Evolutionary conservation across 2,888 invertebrate genomes (phyloP), one percentile per base, ranked within the genome.

Genomic region (Folsomia manolachei): DNA sequence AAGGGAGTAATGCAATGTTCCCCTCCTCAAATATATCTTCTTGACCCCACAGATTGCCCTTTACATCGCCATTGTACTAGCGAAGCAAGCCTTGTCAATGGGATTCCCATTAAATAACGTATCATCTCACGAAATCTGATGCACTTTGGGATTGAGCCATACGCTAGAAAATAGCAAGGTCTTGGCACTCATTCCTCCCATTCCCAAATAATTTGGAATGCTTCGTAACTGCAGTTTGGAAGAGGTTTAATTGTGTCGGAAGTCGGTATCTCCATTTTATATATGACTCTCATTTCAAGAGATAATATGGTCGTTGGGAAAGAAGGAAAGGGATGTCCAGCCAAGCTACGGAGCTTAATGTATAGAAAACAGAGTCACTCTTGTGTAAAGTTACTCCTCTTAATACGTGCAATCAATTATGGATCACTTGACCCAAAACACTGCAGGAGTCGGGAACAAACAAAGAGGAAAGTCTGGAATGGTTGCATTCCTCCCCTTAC

Each of bases 201-300:
- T n/a, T n/a, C n/a, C n/a, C n/a, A n/a, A n/a, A n/a, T n/a, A n/a
- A n/a, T n/a, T n/a, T n/a, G n/a, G n/a, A n/a, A n/a, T n/a, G n/a
- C n/a, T n/a, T n/a, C 39, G 39, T 24, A 64, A 64, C 23, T 66
- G 65, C 65, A 66, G 51, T 24, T 27, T 52, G 24, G 39, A 7
- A 7, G 39, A 64, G 64, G 27, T 21, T 27, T 64, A 64, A 64
- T 64, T 64, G 27, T 27, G 64, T 52, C 65, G 19, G 52, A 25
- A 2, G 27, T 60, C 2, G 23, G 23, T 66, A 66, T 66, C 65
- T 66, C 52, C 21, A 39, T 14, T 39, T 39, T 39, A 39, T 66
- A 66, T 66, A 66, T 66, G 27, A 23, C 51, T 14, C 27, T 63
- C 63, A 63, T 63, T 27, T 21, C 63, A n/a, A 21, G 63, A 62